Base-by-base conservation (phyloP, 53 echinoderm and acorn worm genomes). In the Antedon mediterranea region DNA sequence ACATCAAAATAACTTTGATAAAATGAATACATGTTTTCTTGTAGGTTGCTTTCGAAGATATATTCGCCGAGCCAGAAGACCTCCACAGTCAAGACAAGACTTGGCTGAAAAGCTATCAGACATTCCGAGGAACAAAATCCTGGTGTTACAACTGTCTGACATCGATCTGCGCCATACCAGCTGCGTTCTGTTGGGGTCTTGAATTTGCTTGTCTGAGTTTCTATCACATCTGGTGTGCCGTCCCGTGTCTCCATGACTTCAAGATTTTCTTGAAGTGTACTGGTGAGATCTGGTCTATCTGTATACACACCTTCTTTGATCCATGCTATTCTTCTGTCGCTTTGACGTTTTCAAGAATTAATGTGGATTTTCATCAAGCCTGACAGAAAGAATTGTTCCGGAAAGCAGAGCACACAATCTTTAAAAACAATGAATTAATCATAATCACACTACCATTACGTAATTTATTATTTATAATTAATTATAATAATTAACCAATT, bases 151-250 rank as follows among this genome's bases (percentile, higher is more conserved):
- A 84, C 0, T 73, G 90, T 71, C 85, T 86, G 28, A 81, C 86
- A 28, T 71, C 83, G 26, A 75, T 93, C 32, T 98, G 92, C 75
- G 93, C 83, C 4, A 75, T 98, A 2, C 98, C 98, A 0, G 83
- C 81, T 26, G 84, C 98, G 32, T 76, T 90, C 72, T 88, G 90
- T 78, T 98, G 92, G 92, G 98, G 98, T 44, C 70, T 97, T 0
- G 85, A 85, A 44, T 97, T 97, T 73, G 97, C 97, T 27, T 89
- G 88, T 33, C 79, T 97, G 6, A 90, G 92, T 7, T 97, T 97
- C 86, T 85, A 90, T 71, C 97, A 97, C 74, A 87, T 97, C 71
- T 97, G 97, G 97, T 97, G 88, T 42, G 92, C 92, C 3, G 90
- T 97, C 14, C 97, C 97, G 3, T 97, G 86, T 85, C 43, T 90